Evolutionary conservation across 2,113 vertebrate species (phyloP), one percentile per base, ranked within the genome.

Genomic region (Motacilla alba): DNA sequence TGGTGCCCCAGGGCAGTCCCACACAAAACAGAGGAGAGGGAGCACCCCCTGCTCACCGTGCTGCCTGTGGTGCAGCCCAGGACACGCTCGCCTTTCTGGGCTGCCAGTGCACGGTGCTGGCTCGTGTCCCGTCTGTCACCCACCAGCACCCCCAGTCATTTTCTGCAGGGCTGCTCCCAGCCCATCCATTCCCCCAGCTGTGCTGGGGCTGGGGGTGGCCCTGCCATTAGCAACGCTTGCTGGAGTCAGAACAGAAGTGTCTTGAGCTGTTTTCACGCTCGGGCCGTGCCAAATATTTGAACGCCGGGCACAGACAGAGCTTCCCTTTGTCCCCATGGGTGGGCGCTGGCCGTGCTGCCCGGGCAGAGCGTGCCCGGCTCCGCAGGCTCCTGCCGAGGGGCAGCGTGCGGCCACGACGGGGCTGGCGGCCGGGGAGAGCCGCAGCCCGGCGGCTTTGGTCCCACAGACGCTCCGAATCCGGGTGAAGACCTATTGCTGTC

Each of bases 51-150:
- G 15, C 66, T 52, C 4, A 3, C 9, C 10, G 21, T 37, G 20
- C 23, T 79, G 76, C 49, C 7, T 0, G 2, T 7, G 39, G 26
- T 46, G 20, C 73, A 87, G 82, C 63, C 52, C 68, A 39, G 49
- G 35, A 33, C 3, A 11, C 5, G 0, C 4, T 33, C 37, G 1
- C 20, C 27, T 81, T 11, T 35, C 67, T 10, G 43, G 20, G n/a
- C 68, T 41, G n/a, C 0, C 1, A 16, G 47, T 0, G 0, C 37
- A 17, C 18, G 2, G 39, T 27, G 73, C 27, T 0, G 1, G 20
- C 64, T 70, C 33, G 4, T 7, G 52, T 67, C 67, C 62, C 46
- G 12, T 50, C 21, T 85, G 44, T 31, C 66, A 56, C 49, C 68
- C 67, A 39, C n/a, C 60, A 52, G 46, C n/a, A 47, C 1, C 60